These are phyloP conservation scores for Orthonychiurus folsomi DNA, from an alignment of 2,888 invertebrate species.

Conservation along the genomic window DNA sequence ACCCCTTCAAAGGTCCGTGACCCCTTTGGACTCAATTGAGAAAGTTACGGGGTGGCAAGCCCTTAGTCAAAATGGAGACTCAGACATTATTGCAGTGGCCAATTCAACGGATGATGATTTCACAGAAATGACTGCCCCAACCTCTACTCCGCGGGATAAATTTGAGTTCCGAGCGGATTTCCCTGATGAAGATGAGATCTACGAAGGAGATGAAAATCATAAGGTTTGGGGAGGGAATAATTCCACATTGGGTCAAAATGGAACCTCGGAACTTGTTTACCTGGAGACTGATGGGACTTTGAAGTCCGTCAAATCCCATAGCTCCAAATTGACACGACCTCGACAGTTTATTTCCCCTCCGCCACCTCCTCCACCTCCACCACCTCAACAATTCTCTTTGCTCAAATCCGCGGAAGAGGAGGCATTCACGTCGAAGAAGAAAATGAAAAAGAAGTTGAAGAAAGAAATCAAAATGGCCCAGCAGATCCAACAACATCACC, in stretches of 20 bases:
- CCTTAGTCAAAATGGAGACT: constrained; percentile 40
- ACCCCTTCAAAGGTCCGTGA: constrained; percentile 40
- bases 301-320: constrained; percentile 44
- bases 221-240: constrained; percentile 80
- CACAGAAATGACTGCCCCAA: constrained; percentile 34
- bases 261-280: constrained; percentile 45
- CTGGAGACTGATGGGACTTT: constrained; percentile 61
- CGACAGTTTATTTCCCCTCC: constrained; percentile 71
- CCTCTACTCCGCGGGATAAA: constrained; percentile 40
- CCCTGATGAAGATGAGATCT: constrained; percentile 69
- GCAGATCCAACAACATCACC: constrained; percentile 14
- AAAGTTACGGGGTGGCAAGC: constrained; percentile 56
- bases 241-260: constrained; percentile 51
- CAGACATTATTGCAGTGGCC: constrained; percentile 44
- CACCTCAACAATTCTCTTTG: constrained; percentile 53
- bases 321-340: constrained; percentile 54
- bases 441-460: constrained; percentile 45
- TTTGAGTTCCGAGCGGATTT: constrained; percentile 40
- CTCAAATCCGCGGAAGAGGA: constrained; percentile 53
- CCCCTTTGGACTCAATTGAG: constrained; percentile 43
- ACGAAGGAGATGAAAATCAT: constrained; percentile 86
- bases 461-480: constrained; percentile 46
- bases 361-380: constrained; percentile 64
- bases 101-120: constrained; percentile 46
- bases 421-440: constrained; percentile 50